Conservation (phyloP, 2,113 vertebrate species). For the Oceanites oceanicus region DNA sequence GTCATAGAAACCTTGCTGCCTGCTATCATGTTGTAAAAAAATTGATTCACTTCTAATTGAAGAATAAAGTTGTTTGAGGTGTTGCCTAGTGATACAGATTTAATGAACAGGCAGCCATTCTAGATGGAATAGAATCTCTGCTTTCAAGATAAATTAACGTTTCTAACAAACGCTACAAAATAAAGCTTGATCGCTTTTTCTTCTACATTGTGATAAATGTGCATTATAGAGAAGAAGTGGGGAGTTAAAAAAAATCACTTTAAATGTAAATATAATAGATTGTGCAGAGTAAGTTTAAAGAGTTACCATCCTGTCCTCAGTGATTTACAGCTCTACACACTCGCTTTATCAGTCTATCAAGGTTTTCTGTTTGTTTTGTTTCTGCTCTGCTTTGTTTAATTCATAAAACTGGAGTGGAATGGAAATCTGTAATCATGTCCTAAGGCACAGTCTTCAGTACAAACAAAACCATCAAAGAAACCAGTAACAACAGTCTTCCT, state of each 20-base stretch:
- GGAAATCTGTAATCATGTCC: neutral
- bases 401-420: slow-evolving; percentile 10
- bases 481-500: neutral
- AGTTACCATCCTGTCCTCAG: neutral
- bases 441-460: neutral
- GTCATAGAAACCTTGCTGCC: neutral
- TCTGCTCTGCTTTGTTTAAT: slow-evolving; percentile 25
- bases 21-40: neutral
- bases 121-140: neutral
- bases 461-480: neutral
- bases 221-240: neutral
- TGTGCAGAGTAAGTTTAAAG: neutral
- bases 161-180: neutral
- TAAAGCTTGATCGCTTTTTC: slow-evolving; percentile 9
- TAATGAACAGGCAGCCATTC: neutral
- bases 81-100: neutral
- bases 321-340: slow-evolving; percentile 1
- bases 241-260: neutral
- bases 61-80: slow-evolving; percentile 17
- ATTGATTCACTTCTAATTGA: neutral
- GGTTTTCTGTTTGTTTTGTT: slow-evolving; percentile 9
- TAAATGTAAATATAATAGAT: slow-evolving; percentile 25
- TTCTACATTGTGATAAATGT: neutral
- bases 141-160: slow-evolving; percentile 17
- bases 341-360: slow-evolving; percentile 15